phyloP scores from a whole-genome alignment of 2,888 invertebrate genomes.

The Caenorhabditis zanzibari region DNA sequence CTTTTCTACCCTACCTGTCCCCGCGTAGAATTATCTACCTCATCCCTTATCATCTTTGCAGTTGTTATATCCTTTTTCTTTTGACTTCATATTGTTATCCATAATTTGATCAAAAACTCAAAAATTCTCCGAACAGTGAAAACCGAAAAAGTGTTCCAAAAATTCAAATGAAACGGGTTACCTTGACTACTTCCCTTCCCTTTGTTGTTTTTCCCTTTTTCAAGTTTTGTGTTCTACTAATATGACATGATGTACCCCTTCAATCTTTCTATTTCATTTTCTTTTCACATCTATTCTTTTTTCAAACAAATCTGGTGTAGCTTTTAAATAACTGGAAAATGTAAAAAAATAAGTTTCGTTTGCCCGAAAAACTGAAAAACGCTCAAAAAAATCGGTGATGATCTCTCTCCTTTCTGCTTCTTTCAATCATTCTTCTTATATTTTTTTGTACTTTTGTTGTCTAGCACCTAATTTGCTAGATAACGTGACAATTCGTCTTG shows the following conservation, averaged over 20 bases:
- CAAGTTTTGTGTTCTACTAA: slow-evolving; percentile 50
- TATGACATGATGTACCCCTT: slow-evolving; percentile 38
- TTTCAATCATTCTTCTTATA: slow-evolving; percentile 10
- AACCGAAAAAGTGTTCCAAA: slow-evolving; percentile 36
- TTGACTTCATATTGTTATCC: slow-evolving; percentile 50
- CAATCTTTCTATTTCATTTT: slow-evolving; percentile 43
- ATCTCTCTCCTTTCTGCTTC: slow-evolving; percentile 33
- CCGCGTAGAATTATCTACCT: slow-evolving; percentile 7
- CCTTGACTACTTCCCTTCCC: slow-evolving; percentile 12
- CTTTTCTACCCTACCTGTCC: neutral
- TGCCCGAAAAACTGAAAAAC: slow-evolving; percentile 29
- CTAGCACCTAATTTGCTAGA: slow-evolving; percentile 33
- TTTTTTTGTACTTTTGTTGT: slow-evolving; percentile 39
- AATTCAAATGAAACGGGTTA: slow-evolving; percentile 1
- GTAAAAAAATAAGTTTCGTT: slow-evolving; percentile 37
- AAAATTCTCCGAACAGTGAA: slow-evolving; percentile 26
- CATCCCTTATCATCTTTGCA: slow-evolving; percentile 40
- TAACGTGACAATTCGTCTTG: slow-evolving; percentile 6
- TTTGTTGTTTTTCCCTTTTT: slow-evolving; percentile 24
- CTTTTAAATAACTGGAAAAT: slow-evolving; percentile 44
- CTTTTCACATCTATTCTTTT: neutral
- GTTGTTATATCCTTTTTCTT: slow-evolving; percentile 41
- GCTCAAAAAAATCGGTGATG: slow-evolving; percentile 58
- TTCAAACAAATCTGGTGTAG: slow-evolving; percentile 17
- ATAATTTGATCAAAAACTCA: slow-evolving; percentile 29